Conservation (phyloP, 2,888 invertebrate species). For the Drosophila testacea region DNA sequence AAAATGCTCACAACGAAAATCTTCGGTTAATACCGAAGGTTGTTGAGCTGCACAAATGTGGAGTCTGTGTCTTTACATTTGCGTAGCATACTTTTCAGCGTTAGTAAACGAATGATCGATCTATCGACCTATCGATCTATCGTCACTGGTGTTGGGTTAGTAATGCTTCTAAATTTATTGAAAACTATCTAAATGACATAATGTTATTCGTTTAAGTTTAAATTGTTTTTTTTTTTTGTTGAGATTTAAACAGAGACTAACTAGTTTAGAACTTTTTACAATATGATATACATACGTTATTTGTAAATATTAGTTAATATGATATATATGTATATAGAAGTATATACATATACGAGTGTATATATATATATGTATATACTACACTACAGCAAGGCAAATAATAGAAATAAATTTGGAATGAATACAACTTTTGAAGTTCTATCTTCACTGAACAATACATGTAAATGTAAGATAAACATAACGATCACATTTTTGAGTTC, state of each 20-base stretch:
- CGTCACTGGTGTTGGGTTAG: constrained; percentile 43
- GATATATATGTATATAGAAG: constrained; percentile 32
- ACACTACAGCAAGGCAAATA: constrained; percentile 73
- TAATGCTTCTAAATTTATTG: constrained; percentile 66
- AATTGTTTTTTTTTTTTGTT: constrained; percentile 15
- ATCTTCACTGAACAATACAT: background rate
- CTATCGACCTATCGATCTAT: constrained; percentile 14
- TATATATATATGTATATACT: constrained; percentile 50
- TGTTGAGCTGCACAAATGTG: constrained; percentile 27
- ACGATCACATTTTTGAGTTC: background rate
- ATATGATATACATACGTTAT: constrained; percentile 64
- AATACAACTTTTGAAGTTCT: background rate
- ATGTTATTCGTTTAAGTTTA: constrained; percentile 32
- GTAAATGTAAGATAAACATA: background rate
- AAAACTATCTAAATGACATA: constrained; percentile 57
- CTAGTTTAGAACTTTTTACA: constrained; percentile 66
- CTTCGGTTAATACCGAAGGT: constrained; percentile 45
- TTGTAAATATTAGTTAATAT: constrained; percentile 48
- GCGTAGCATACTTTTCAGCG: constrained; percentile 25
- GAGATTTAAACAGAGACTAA: constrained; percentile 56
- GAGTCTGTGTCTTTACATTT: constrained; percentile 23
- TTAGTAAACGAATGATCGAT: constrained; percentile 22
- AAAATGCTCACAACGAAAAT: constrained; percentile 56
- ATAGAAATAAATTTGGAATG: constrained; percentile 4
- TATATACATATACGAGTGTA: constrained; percentile 31